Evolutionary conservation across 2,888 invertebrate species (phyloP).

Genomic region (Apotomis betuletana): DNA sequence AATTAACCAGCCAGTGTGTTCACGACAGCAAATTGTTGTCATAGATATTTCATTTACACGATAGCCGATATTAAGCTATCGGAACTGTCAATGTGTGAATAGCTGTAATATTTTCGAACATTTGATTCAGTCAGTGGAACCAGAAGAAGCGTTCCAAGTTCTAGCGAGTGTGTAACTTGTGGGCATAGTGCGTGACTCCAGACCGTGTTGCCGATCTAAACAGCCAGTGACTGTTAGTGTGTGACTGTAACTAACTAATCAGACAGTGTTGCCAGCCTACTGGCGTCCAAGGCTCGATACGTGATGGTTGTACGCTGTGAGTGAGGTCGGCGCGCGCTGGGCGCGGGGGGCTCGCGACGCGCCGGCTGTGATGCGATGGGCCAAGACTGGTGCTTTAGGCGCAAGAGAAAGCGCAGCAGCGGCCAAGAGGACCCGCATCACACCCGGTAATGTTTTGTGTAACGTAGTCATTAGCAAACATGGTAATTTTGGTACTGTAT

Average conservation of each 20-base stretch:
- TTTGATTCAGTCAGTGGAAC: background rate
- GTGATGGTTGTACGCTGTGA: constrained; percentile 50
- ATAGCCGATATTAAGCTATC: background rate
- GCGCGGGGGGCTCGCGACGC: constrained; percentile 81
- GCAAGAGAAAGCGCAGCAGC: constrained; percentile 87
- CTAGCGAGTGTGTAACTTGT: too few species aligned
- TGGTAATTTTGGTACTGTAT: too few species aligned
- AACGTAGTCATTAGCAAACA: background rate
- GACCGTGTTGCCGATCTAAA: too few species aligned
- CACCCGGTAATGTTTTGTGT: constrained; percentile 70
- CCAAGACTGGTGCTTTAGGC: constrained; percentile 89
- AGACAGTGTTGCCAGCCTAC: too few species aligned
- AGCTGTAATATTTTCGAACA: background rate
- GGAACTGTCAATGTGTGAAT: background rate
- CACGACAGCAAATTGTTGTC: too few species aligned
- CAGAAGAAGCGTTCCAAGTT: too few species aligned
- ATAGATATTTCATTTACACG: background rate
- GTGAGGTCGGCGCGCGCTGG: constrained; percentile 75
- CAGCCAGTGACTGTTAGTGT: background rate
- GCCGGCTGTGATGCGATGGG: constrained; percentile 86
- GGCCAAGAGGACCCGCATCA: constrained; percentile 86
- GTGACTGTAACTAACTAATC: background rate
- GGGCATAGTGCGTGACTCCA: too few species aligned
- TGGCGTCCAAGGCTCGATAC: constrained; percentile 17
- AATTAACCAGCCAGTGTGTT: too few species aligned